Percentiles rank a stretch among this genome's conserved stretches.
These are phyloP conservation scores for Otocyon megalotis DNA, from an alignment of 2,113 vertebrate genomes.

Conservation along the genomic window DNA sequence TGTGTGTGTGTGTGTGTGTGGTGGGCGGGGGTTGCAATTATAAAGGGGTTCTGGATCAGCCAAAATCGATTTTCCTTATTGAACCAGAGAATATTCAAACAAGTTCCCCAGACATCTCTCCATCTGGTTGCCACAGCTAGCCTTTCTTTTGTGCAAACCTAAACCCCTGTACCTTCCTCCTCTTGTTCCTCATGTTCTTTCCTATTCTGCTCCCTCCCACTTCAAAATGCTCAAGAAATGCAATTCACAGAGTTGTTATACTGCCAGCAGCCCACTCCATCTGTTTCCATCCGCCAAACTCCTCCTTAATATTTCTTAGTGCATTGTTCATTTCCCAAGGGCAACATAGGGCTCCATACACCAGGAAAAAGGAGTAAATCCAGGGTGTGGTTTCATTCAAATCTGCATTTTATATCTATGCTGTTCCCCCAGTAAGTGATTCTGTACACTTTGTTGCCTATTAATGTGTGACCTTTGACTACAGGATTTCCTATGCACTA, in stretches of 20 bases:
- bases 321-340: constrained; percentile 48
- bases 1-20: neutral
- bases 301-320: constrained; percentile 35
- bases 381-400: constrained; percentile 23
- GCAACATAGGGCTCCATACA: neutral
- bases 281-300: neutral
- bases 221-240: constrained; percentile 47
- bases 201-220: neutral
- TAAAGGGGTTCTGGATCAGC: neutral
- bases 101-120: neutral
- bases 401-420: constrained; percentile 13
- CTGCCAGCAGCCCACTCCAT: neutral
- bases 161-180: neutral
- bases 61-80: neutral
- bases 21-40: neutral
- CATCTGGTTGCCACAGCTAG: neutral
- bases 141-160: neutral
- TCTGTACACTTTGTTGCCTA: constrained; percentile 50
- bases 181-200: neutral
- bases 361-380: constrained; percentile 22
- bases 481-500: neutral
- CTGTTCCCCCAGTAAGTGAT: constrained; percentile 23
- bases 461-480: constrained; percentile 53
- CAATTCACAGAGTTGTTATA: neutral
- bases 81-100: constrained; percentile 22